A percentile compares a stretch with the other conserved stretches of the same genome.
These are phyloP conservation scores for Lophotis ruficrista DNA, from an alignment of 2,113 vertebrate species.

Conservation along the genomic window DNA sequence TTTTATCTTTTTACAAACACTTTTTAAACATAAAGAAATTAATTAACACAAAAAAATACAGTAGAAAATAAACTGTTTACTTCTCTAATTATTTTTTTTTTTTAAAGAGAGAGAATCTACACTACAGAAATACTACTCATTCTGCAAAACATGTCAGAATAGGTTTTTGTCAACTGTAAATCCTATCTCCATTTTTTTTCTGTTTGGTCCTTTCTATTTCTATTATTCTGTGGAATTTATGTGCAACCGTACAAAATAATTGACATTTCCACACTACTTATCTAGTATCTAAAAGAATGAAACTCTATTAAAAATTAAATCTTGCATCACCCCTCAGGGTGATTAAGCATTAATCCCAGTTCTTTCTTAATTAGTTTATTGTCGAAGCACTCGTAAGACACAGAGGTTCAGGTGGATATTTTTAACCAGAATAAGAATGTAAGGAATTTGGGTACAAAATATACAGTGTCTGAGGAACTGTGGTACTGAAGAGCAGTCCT, in stretches of 20 bases:
- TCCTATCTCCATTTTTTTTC: neutral
- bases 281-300: neutral
- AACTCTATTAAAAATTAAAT: neutral
- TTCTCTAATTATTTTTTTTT: neutral
- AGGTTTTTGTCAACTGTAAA: neutral
- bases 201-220: neutral
- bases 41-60: neutral
- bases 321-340: neutral
- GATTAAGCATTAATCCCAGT: neutral
- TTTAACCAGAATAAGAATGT: neutral
- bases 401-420: neutral
- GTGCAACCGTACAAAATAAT: neutral
- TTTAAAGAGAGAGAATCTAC: neutral
- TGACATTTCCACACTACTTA: neutral
- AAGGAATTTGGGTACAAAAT: neutral
- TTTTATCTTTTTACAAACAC: accelerated
- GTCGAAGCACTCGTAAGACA: neutral
- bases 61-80: neutral
- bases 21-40: neutral
- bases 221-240: neutral
- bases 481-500: neutral
- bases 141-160: neutral
- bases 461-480: neutral
- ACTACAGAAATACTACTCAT: neutral
- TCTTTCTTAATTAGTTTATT: neutral